Conservation (phyloP, 2,797 vertebrate species). For the Megalops cyprinoides region DNA sequence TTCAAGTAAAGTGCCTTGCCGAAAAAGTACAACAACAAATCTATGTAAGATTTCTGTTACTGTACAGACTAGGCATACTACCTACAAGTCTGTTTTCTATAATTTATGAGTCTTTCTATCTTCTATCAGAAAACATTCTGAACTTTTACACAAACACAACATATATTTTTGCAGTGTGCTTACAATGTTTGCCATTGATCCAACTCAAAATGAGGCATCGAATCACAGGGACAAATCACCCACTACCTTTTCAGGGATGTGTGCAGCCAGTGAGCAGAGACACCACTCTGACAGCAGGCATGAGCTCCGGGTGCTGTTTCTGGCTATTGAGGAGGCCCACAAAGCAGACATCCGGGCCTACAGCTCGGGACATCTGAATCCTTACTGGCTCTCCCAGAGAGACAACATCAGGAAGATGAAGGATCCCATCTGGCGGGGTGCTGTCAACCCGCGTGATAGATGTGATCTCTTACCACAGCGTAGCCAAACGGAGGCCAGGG, state of each 20-base stretch:
- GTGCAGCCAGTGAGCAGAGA: constrained; percentile 37
- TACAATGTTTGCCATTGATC: too few species aligned
- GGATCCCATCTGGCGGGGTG: constrained; percentile 50
- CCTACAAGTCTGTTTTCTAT: too few species aligned
- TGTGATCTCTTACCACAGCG: constrained; percentile 22
- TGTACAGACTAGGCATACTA: too few species aligned
- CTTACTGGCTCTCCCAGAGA: constrained; percentile 58
- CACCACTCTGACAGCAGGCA: constrained; percentile 33
- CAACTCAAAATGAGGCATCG: too few species aligned
- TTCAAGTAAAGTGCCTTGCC: too few species aligned
- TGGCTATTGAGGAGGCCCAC: constrained; percentile 64
- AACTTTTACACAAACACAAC: too few species aligned
- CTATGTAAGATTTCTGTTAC: too few species aligned
- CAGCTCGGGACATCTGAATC: constrained; percentile 69
- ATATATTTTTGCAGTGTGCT: too few species aligned
- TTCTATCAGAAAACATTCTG: too few species aligned
- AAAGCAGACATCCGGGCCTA: constrained; percentile 66
- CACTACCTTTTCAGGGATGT: constrained; percentile 52
- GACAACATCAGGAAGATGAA: constrained; percentile 46
- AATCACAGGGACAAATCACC: constrained; percentile 8
- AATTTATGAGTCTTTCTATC: too few species aligned
- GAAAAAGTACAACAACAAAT: too few species aligned
- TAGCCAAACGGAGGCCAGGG: not conserved
- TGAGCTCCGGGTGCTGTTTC: constrained; percentile 56
- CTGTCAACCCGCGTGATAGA: constrained; percentile 38